Evolutionary conservation across 2,113 vertebrate genomes (phyloP).

Genomic region (Tachysurus fulvidraco): DNA sequence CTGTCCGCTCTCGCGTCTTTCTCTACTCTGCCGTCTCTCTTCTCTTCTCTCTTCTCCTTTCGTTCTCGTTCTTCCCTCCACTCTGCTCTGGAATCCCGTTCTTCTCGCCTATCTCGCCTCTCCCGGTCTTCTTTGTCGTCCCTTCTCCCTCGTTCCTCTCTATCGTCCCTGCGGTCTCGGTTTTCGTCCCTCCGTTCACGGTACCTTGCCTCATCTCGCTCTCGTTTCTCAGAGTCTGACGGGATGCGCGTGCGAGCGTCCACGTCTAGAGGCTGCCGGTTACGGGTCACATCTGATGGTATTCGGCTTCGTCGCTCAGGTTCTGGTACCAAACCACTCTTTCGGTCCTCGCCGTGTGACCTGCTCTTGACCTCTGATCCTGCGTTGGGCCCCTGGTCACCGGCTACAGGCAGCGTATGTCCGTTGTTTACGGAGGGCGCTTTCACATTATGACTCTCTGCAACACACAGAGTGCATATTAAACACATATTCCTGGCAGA

Average conservation of each 20-base stretch:
- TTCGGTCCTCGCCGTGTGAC: constrained; percentile 69
- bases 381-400: constrained; percentile 58
- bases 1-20: constrained; percentile 3
- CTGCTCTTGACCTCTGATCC: constrained; percentile 55
- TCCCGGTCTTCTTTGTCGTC: constrained; percentile 46
- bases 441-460: constrained; percentile 78
- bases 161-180: constrained; percentile 48
- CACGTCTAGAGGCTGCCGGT: constrained; percentile 72
- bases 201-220: constrained; percentile 46
- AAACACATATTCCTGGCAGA: neutral
- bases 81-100: neutral
- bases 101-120: constrained; percentile 26
- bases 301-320: constrained; percentile 56
- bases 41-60: constrained; percentile 28
- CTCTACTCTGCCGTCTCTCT: neutral
- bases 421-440: constrained; percentile 81
- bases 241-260: constrained; percentile 64
- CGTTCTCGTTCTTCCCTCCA: constrained; percentile 30
- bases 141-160: constrained; percentile 36
- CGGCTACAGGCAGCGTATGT: constrained; percentile 71
- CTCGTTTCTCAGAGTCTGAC: constrained; percentile 60
- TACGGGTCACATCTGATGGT: constrained; percentile 62
- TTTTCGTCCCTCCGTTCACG: constrained; percentile 43
- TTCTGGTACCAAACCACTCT: constrained; percentile 52
- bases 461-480: neutral